Evolutionary conservation across 1,140 invertebrate genomes (phyloP).

Genomic region (Catajapyx aquilonaris): DNA sequence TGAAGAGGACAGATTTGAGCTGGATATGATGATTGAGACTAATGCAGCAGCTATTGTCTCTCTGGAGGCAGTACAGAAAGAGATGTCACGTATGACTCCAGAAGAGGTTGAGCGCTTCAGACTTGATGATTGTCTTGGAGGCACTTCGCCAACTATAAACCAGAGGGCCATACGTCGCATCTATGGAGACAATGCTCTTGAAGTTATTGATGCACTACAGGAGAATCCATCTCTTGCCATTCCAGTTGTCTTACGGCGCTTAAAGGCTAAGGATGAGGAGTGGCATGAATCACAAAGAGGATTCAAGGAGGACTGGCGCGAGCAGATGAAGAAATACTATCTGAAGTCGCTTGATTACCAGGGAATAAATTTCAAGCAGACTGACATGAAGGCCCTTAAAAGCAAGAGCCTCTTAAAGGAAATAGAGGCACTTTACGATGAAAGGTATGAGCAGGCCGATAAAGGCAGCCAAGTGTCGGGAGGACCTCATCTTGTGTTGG

Average conservation of each 20-base stretch:
- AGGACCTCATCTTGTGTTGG: conserved; percentile 56
- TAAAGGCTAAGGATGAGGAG: conserved; percentile 93
- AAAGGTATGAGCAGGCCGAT: conserved; percentile 62
- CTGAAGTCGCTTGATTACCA: conserved; percentile 95
- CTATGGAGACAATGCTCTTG: conserved; percentile 87
- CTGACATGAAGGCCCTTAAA: conserved; percentile 84
- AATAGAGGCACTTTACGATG: conserved; percentile 83
- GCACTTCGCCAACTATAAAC: conserved; percentile 75
- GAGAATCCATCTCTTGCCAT: conserved; percentile 86
- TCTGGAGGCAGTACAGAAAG: conserved; percentile 77
- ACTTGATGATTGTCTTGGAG: conserved; percentile 81
- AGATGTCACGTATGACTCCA: conserved; percentile 65
- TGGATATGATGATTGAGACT: conserved; percentile 94
- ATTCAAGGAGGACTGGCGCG: conserved; percentile 94
- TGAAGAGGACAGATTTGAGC: conserved; percentile 75
- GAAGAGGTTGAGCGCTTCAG: conserved; percentile 75
- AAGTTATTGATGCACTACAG: conserved; percentile 91
- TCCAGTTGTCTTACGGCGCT: conserved; percentile 71
- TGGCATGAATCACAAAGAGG: conserved; percentile 93
- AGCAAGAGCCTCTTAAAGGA: conserved; percentile 90
- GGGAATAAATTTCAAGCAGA: conserved; percentile 96
- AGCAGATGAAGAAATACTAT: conserved; percentile 97
- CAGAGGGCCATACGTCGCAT: conserved; percentile 69
- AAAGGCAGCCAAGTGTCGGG: conserved; percentile 25
- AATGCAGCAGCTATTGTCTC: conserved; percentile 84